These are phyloP conservation scores for Melieria omissa DNA, from an alignment of 2,888 invertebrate genomes.

Conservation along the genomic window DNA sequence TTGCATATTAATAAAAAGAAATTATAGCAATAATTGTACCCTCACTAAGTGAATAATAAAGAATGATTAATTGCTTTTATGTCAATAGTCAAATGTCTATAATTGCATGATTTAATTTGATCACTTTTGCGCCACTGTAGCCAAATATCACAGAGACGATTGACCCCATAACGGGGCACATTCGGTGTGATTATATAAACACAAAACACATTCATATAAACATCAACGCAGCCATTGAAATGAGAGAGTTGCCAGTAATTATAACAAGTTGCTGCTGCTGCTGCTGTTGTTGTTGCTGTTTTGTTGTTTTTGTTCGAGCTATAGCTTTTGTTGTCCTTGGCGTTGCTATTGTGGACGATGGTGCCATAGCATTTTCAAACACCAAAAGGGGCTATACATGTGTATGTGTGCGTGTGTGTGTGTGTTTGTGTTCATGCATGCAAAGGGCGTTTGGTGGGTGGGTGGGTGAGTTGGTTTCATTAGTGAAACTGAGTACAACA, in stretches of 20 bases:
- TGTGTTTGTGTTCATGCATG: conserved; percentile 31
- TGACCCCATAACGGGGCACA: conserved; percentile 42
- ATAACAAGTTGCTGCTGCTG: conserved; percentile 52
- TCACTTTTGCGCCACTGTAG: conserved; percentile 23
- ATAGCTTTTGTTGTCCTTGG: no score
- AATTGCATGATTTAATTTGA: no score
- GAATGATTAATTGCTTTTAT: no score
- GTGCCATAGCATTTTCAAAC: not conserved
- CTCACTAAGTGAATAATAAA: no score
- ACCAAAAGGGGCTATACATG: not conserved
- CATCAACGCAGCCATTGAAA: conserved; percentile 50
- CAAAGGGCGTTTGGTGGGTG: conserved; percentile 26
- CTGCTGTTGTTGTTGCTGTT: conserved; percentile 5
- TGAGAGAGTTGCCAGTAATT: conserved; percentile 50
- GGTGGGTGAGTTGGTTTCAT: not conserved
- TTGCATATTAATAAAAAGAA: no score
- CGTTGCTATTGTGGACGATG: not conserved
- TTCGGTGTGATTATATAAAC: conserved; percentile 56
- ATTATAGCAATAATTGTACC: no score
- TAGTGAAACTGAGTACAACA: not conserved
- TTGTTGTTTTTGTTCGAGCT: conserved; percentile 17
- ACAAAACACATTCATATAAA: conserved; percentile 51
- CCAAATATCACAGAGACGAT: conserved; percentile 21
- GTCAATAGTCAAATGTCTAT: no score
- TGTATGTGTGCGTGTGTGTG: conserved; percentile 30